phyloP scores from a whole-genome alignment of 2,888 invertebrate genomes.

The Polyommatus icarus region DNA sequence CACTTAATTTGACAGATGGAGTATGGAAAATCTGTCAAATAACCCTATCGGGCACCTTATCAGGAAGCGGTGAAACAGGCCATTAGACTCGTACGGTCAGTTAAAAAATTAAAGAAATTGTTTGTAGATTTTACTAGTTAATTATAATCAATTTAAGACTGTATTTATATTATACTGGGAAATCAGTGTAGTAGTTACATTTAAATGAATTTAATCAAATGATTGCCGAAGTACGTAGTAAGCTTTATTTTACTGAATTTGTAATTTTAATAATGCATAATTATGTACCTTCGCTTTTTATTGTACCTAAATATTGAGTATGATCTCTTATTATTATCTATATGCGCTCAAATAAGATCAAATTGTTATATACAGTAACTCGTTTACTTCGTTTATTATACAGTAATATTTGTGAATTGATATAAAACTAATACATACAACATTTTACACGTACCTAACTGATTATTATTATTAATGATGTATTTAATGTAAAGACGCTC shows the following conservation, averaged over 20 bases:
- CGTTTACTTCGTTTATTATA: conserved; percentile 2
- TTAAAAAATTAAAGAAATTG: conserved; percentile 15
- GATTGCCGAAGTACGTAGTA: neutral
- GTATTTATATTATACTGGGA: conserved; percentile 49
- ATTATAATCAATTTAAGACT: conserved; percentile 66
- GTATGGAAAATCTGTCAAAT: no score
- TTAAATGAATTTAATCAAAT: conserved; percentile 31
- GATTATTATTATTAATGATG: conserved; percentile 13
- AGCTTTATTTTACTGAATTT: conserved; percentile 9
- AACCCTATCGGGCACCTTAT: no score
- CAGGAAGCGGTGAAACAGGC: no score
- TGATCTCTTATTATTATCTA: conserved; percentile 19
- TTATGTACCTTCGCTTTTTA: neutral
- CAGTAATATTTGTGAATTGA: conserved; percentile 24
- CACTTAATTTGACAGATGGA: no score
- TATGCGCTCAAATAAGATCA: conserved; percentile 5
- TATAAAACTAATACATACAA: conserved; percentile 10
- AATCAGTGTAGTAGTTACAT: conserved; percentile 30
- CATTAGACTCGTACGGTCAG: conserved; percentile 24
- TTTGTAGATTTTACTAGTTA: conserved; percentile 40
- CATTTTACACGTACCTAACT: conserved; percentile 24
- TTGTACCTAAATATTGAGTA: neutral
- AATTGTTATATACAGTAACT: neutral
- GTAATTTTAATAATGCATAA: neutral
- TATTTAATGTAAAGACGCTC: conserved; percentile 32